Conservation (phyloP, 2,888 invertebrate species). For the Archips crataeganus region DNA sequence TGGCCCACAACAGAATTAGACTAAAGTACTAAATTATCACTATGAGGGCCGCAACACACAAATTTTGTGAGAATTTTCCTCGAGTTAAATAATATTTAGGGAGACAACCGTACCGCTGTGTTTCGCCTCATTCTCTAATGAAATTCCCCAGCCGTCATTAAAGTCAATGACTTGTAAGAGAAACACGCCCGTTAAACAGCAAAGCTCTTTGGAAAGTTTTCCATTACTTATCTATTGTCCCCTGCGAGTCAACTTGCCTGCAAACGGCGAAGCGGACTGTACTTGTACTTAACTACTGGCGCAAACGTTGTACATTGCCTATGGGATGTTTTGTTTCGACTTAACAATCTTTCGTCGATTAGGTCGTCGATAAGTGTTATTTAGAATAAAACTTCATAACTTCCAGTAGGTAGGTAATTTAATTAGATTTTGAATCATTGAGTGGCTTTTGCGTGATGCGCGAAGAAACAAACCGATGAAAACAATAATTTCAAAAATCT, state of each 20-base stretch:
- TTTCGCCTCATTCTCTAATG: constrained; percentile 59
- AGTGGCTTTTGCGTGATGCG: no score
- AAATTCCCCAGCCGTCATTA: constrained; percentile 66
- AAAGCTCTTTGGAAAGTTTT: constrained; percentile 60
- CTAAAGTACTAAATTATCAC: constrained; percentile 10
- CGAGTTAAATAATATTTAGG: constrained; percentile 21
- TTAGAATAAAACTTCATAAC: no score
- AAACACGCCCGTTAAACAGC: constrained; percentile 57
- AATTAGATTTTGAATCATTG: no score
- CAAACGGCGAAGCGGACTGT: neutral
- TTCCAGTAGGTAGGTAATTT: no score
- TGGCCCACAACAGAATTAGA: neutral
- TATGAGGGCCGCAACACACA: neutral
- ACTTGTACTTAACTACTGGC: constrained; percentile 1
- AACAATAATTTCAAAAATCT: no score
- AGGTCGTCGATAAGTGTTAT: no score
- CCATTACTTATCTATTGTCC: constrained; percentile 55
- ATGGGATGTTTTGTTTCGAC: neutral
- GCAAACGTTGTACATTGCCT: neutral
- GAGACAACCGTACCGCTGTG: constrained; percentile 45
- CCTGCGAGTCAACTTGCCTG: constrained; percentile 23
- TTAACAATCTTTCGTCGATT: neutral
- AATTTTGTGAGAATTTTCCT: constrained; percentile 22
- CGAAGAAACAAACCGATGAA: no score
- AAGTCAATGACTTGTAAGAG: constrained; percentile 69